A percentile compares a stretch with the other conserved stretches of the same genome.
These are phyloP conservation scores for Clamator glandarius DNA, from an alignment of 2,797 vertebrate species.

Conservation along the genomic window DNA sequence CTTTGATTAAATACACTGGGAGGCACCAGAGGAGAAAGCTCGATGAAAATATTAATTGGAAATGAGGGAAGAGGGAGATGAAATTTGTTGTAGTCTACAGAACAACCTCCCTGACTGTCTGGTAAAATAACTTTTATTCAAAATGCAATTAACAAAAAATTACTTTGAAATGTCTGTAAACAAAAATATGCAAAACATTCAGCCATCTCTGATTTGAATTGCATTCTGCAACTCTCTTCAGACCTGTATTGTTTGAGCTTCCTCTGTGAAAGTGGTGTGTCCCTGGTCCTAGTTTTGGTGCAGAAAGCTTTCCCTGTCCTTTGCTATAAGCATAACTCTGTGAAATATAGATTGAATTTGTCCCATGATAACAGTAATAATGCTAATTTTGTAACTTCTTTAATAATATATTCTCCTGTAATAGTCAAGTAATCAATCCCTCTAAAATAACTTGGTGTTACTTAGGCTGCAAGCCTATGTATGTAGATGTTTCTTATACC, in stretches of 20 bases:
- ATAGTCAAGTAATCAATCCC: not conserved
- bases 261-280: fast-evolving
- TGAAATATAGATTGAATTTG: not conserved
- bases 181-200: not conserved
- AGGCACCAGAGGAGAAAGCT: not conserved
- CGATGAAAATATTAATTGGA: not conserved
- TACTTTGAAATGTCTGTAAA: not conserved
- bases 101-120: not conserved
- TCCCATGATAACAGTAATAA: not conserved
- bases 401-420: not conserved
- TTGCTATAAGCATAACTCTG: not conserved
- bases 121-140: not conserved
- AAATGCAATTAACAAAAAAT: not conserved
- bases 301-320: not conserved
- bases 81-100: not conserved
- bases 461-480: not conserved
- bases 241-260: not conserved
- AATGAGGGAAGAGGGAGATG: not conserved
- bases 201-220: not conserved
- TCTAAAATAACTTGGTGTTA: not conserved
- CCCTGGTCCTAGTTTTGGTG: not conserved
- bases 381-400: not conserved
- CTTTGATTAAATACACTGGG: not conserved
- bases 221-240: not conserved
- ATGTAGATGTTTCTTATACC: not conserved